These are phyloP conservation scores for Cyrtonyx montezumae DNA, from an alignment of 2,113 vertebrate genomes.

Conservation along the genomic window DNA sequence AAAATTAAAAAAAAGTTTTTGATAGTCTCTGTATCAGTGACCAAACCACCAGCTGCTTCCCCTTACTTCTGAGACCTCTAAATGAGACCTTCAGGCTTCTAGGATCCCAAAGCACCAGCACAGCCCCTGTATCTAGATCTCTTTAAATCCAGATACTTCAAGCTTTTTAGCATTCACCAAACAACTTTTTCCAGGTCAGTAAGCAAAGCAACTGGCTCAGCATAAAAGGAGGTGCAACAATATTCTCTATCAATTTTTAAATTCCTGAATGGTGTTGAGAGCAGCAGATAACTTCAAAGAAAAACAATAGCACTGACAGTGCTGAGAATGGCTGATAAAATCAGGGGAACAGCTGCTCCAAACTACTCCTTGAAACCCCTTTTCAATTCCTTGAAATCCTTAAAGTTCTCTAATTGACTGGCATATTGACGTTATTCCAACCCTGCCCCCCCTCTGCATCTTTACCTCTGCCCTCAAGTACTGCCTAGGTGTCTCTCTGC, in stretches of 20 bases:
- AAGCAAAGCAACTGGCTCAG: background rate
- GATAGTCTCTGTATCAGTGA: background rate
- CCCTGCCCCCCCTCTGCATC: background rate
- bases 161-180: background rate
- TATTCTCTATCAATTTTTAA: background rate
- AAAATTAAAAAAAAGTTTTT: background rate
- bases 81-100: background rate
- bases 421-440: background rate
- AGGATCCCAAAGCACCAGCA: background rate
- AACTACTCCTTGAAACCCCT: background rate
- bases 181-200: background rate
- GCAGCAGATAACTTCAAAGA: constrained; percentile 2
- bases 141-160: background rate
- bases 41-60: background rate
- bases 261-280: background rate
- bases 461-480: background rate
- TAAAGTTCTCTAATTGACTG: background rate
- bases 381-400: background rate
- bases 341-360: background rate
- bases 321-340: background rate
- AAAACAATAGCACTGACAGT: background rate
- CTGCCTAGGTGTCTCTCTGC: background rate
- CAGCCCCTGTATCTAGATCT: background rate
- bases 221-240: background rate
- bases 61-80: background rate